phyloP scores from a whole-genome alignment of 2,888 invertebrate genomes.

The Catocala nupta region DNA sequence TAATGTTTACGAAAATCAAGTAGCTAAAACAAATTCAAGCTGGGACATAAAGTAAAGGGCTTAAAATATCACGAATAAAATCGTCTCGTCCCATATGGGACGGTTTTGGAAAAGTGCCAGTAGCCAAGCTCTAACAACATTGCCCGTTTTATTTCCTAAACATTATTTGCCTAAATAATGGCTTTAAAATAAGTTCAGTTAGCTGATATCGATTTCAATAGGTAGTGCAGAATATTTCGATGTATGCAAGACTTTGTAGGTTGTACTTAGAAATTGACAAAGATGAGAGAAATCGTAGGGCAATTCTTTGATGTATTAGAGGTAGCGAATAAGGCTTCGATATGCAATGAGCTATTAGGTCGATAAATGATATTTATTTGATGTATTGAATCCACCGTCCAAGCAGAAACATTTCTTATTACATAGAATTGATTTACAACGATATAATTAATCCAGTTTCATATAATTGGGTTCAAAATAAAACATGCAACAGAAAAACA shows the following conservation, averaged over 20 bases:
- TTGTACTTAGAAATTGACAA: no score
- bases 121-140: slow-evolving; percentile 30
- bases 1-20: slow-evolving; percentile 22
- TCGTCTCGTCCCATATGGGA: slow-evolving; percentile 42
- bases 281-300: no score
- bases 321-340: no score
- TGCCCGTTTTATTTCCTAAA: slow-evolving; percentile 40
- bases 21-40: slow-evolving; percentile 26
- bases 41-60: slow-evolving; percentile 37
- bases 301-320: no score
- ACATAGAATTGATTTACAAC: no score
- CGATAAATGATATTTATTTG: no score
- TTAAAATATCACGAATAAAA: slow-evolving; percentile 50
- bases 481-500: no score
- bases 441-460: no score
- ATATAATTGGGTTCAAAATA: no score
- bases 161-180: slow-evolving; percentile 26
- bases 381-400: no score
- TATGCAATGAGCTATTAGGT: no score
- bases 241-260: neutral
- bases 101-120: slow-evolving; percentile 48
- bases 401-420: no score
- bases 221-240: neutral
- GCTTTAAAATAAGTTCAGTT: neutral
- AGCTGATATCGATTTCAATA: neutral